Evolutionary conservation across 2,797 vertebrate species (phyloP), one percentile per base, ranked within the genome.

Genomic region (Myotis pilosus): DNA sequence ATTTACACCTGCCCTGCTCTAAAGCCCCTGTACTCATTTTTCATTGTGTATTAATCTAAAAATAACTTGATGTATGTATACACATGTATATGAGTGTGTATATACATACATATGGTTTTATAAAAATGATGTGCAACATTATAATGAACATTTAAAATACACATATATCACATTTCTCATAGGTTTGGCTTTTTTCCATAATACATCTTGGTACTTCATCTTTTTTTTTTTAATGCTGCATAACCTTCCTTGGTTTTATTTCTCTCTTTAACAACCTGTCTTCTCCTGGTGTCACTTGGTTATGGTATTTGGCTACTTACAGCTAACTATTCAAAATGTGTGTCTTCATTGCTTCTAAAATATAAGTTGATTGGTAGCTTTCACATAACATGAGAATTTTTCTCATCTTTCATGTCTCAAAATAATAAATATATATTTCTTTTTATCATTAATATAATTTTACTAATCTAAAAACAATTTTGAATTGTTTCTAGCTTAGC

Each of bases 381-480:
- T 62, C 16, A 22, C 30, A 69, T 64, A 55, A 64, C 25, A 78
- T 72, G 44, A 87, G 22, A 68, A 53, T 36, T 49, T 60, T 83
- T 57, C 20, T 79, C 30, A 57, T 87, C 25, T 13, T 74, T 74
- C 36, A 22, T 81, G 19, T 78, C 49, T 76, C 75, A 33, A 78
- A 53, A 78, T 82, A 68, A 74, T 64, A 22, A 25, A 22, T 30
- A 41, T 3, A 25, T n/a, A 41, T 76, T 71, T 84, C 71, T 95
- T 84, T 89, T 87, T 71, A 36, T 94, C 44, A 55, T 83, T 91
- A 80, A 62, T 89, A 36, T 23, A 69, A 85, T 88, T 95, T 81
- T 86, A 69, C 87, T 96, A 90, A 94, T 81, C 68, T 89, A 36
- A 96, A 94, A 83, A 47, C 33, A 55, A 2, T 81, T 94, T 64